Evolutionary conservation across 2,797 vertebrate genomes (phyloP), one percentile per base, ranked within the genome.

Genomic region (Caiman crocodilus): DNA sequence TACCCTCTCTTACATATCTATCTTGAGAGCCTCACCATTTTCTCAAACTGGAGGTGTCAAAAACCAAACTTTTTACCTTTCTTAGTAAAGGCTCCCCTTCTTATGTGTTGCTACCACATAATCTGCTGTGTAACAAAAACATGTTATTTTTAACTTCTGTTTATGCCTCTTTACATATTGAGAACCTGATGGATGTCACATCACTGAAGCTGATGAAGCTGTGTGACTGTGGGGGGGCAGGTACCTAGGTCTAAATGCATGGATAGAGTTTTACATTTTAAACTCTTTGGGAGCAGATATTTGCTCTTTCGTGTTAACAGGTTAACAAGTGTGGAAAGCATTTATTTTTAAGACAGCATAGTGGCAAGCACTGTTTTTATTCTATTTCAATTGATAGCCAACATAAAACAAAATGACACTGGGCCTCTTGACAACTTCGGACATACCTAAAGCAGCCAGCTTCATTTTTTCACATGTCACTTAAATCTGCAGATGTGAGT

Each of bases 401-500:
- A 17, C 30, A 67, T 23, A 60, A 84, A 91, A 14, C 21, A 82
- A 7, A 6, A 14, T 7, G 25, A 25, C 28, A 91, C 30, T 20
- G 35, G 76, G 14, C 61, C 23, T 88, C 20, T 59, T 30, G 92
- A 84, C 86, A 74, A 67, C 35, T 4, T 13, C 74, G 32, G 82
- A 16, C n/a, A 65, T 71, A 16, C 57, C 74, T 75, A 35, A 60
- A 92, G 69, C 61, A 79, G 35, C 14, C 82, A 80, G 26, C 6
- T 81, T 91, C 7, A 67, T 83, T 6, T 87, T 88, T 95, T 88
- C 89, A 50, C 87, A 57, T 94, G 91, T 96, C 28, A 11, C 20
- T 96, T 75, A 83, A 85, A 94, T 90, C 87, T 81, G 85, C 97
- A 99, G 99, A 99, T 97, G 97, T 99, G 15, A 97, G 98, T 23